phyloP scores from a whole-genome alignment of 2,113 vertebrate species.

The Cheilinus undulatus region DNA sequence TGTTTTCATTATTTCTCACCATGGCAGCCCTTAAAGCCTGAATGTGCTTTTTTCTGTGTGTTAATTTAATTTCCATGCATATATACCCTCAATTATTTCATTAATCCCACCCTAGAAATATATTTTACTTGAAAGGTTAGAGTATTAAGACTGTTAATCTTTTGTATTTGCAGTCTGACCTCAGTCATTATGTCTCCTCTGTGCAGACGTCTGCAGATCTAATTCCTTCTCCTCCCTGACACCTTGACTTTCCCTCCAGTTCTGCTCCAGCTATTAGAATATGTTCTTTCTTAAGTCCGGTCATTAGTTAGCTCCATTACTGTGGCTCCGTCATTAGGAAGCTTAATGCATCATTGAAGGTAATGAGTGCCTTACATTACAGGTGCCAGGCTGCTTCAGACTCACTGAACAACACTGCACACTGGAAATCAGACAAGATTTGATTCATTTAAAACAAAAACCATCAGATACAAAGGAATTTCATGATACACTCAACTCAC shows the following conservation, averaged over 20 bases:
- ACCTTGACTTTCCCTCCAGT: conserved; percentile 71
- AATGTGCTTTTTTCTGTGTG: conserved; percentile 20
- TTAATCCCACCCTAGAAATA: conserved; percentile 23
- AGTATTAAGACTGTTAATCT: conserved; percentile 19
- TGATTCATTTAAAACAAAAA: conserved; percentile 5
- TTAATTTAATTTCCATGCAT: conserved; percentile 6
- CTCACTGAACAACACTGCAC: conserved; percentile 38
- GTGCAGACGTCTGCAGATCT: conserved; percentile 17
- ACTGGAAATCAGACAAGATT: conserved; percentile 13
- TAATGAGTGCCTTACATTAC: conserved; percentile 78
- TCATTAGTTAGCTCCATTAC: conserved; percentile 80
- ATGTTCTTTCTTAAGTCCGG: conserved; percentile 80
- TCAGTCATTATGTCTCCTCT: conserved; percentile 37
- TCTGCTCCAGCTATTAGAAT: conserved; percentile 81
- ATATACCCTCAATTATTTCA: conserved; percentile 22
- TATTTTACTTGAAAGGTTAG: not conserved
- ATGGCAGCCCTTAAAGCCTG: conserved; percentile 4
- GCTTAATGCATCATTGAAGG: conserved; percentile 80
- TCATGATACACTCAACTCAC: too few species aligned
- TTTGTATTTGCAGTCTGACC: conserved; percentile 45
- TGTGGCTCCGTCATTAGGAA: conserved; percentile 77
- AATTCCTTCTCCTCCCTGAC: conserved; percentile 56
- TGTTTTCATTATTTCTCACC: conserved; percentile 34
- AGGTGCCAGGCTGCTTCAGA: conserved; percentile 68
- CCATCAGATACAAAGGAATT: too few species aligned